phyloP scores from a whole-genome alignment of 2,113 vertebrate genomes.

The Pungitius pungitius region DNA sequence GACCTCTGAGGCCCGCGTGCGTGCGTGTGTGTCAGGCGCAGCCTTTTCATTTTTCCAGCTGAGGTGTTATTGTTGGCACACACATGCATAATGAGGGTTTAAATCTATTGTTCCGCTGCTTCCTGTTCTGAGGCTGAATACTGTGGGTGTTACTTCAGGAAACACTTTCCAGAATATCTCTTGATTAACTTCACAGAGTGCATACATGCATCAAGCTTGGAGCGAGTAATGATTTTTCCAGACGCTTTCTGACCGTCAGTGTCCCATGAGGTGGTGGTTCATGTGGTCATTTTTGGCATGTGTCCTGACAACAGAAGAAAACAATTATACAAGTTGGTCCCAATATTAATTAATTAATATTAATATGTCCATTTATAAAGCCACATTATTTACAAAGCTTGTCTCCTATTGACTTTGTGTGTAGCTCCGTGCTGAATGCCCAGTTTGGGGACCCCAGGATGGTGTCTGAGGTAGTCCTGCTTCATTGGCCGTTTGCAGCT shows the following conservation, averaged over 20 bases:
- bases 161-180: slow-evolving; percentile 24
- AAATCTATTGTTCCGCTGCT: slow-evolving; percentile 22
- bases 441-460: background rate
- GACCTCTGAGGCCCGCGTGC: background rate
- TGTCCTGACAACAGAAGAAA: slow-evolving; percentile 30
- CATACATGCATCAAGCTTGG: background rate
- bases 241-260: background rate
- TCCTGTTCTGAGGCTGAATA: background rate
- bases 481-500: background rate
- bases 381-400: no score
- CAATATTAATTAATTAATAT: no score
- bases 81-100: background rate
- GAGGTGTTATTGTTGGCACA: slow-evolving; percentile 10
- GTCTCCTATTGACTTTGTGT: background rate
- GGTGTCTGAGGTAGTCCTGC: background rate
- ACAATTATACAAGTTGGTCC: background rate
- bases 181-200: slow-evolving; percentile 26
- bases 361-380: no score
- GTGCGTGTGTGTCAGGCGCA: background rate
- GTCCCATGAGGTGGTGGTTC: background rate
- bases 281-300: slow-evolving; percentile 10
- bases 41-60: background rate
- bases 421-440: background rate
- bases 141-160: slow-evolving; percentile 32
- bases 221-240: slow-evolving; percentile 19